A percentile compares a stretch with the other conserved stretches of the same genome.
phyloP scores from a whole-genome alignment of 2,888 invertebrate genomes.

The Dasypogon diadema region DNA sequence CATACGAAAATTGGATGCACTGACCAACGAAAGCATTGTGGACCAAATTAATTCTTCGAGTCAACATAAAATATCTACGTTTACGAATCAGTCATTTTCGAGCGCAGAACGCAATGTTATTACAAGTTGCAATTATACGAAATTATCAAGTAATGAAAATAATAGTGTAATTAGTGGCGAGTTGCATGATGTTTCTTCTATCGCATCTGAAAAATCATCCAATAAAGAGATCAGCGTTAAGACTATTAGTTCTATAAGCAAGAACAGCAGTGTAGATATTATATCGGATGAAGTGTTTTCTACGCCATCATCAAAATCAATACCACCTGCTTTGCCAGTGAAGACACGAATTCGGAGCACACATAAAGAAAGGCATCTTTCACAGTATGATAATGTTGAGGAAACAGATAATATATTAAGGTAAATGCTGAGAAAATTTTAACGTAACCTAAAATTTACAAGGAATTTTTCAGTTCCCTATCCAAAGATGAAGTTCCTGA shows the following conservation, averaged over 20 bases:
- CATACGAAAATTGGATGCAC: conserved; percentile 41
- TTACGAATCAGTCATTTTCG: conserved; percentile 53
- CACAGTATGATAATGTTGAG: conserved; percentile 80
- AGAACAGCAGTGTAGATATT: conserved; percentile 57
- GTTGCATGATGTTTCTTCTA: conserved; percentile 12
- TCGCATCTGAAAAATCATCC: conserved; percentile 58
- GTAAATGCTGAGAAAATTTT: background rate
- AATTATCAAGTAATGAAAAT: conserved; percentile 57
- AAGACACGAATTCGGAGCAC: conserved; percentile 68
- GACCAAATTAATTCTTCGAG: conserved; percentile 39
- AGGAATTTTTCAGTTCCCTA: conserved; percentile 33
- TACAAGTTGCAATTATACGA: conserved; percentile 53
- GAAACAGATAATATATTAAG: conserved; percentile 68
- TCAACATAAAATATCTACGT: conserved; percentile 53
- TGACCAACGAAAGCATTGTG: conserved; percentile 18
- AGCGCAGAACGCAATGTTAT: conserved; percentile 49
- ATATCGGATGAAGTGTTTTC: conserved; percentile 52
- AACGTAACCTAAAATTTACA: background rate
- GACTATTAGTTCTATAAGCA: conserved; percentile 59
- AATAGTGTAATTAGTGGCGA: conserved; percentile 58
- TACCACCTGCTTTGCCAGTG: conserved; percentile 73
- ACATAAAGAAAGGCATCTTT: conserved; percentile 73
- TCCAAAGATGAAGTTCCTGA: conserved; percentile 52
- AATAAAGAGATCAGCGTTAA: conserved; percentile 56
- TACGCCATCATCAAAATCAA: conserved; percentile 53